A percentile compares a stretch with the other conserved stretches of the same genome.
Conservation (phyloP, 2,888 invertebrate genomes). For the Leptinotarsa rubiginosa region DNA sequence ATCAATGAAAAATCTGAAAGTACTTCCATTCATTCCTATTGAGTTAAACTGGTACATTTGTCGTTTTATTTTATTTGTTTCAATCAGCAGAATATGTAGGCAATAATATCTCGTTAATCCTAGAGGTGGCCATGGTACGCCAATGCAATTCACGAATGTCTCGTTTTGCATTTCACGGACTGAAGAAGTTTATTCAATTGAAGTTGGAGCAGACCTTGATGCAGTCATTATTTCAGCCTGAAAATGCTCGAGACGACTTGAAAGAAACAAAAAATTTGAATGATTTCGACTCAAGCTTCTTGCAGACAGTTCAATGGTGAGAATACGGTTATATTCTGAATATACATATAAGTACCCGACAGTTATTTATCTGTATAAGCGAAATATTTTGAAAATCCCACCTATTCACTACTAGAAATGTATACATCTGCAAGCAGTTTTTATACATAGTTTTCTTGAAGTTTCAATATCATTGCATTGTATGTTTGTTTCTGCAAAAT, state of each 20-base stretch:
- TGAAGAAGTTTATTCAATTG: conserved; percentile 9
- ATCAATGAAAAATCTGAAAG: too few species aligned
- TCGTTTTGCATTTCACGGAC: conserved; percentile 13
- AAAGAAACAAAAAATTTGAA: conserved; percentile 27
- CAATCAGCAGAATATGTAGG: too few species aligned
- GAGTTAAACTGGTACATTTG: too few species aligned
- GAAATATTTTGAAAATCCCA: conserved; percentile 11
- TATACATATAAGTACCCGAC: conserved; percentile 14
- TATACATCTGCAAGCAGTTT: not conserved
- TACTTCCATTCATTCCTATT: too few species aligned
- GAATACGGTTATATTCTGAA: conserved; percentile 25
- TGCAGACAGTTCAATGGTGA: conserved; percentile 29
- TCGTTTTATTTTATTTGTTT: too few species aligned
- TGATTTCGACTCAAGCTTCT: conserved; percentile 21
- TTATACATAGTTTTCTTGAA: not conserved
- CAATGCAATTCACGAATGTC: conserved; percentile 2
- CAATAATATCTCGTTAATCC: too few species aligned
- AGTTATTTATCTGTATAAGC: conserved; percentile 10
- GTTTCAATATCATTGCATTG: not conserved
- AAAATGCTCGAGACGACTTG: conserved; percentile 13
- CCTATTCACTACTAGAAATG: not conserved
- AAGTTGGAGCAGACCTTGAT: conserved; percentile 18
- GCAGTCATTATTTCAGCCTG: conserved; percentile 20
- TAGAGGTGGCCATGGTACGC: not conserved
- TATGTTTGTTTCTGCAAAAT: too few species aligned